Conservation (phyloP, 2,888 invertebrate species). For the Alloscopus bannaensis region DNA sequence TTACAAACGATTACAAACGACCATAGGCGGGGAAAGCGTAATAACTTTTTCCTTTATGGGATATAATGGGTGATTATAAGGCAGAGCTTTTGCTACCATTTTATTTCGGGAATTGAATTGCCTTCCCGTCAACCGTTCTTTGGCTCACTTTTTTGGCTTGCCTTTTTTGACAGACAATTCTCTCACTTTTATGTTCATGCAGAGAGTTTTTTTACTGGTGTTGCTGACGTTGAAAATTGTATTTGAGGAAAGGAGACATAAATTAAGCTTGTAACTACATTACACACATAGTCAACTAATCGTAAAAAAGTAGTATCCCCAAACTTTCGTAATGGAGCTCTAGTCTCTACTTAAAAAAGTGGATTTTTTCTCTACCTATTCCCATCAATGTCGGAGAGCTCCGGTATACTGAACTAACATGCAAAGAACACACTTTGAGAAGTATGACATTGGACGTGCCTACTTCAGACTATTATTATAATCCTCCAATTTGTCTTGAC, state of each 20-base stretch:
- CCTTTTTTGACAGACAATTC: not conserved
- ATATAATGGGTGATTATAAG: slow-evolving; percentile 2
- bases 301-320: slow-evolving; percentile 26
- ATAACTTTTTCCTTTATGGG: slow-evolving; percentile 33
- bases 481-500: slow-evolving; percentile 44
- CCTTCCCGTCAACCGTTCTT: not conserved
- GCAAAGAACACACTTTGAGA: not conserved
- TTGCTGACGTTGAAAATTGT: slow-evolving; percentile 32
- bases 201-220: no score
- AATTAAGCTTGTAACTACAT: slow-evolving; percentile 53
- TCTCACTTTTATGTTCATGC: not conserved
- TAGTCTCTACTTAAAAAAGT: no score
- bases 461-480: slow-evolving; percentile 24
- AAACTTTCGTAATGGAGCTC: not conserved
- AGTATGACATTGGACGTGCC: slow-evolving; percentile 28
- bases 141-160: no score
- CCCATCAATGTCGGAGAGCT: no score
- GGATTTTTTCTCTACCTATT: no score
- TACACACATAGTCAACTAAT: slow-evolving; percentile 41
- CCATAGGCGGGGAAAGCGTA: slow-evolving; percentile 10
- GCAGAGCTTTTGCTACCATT: not conserved
- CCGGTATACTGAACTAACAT: not conserved
- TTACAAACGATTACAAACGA: slow-evolving; percentile 4
- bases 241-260: slow-evolving; percentile 50
- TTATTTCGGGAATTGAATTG: not conserved